These are phyloP conservation scores for Drosophila chauvacae DNA, from an alignment of 1,140 invertebrate species.

Conservation along the genomic window DNA sequence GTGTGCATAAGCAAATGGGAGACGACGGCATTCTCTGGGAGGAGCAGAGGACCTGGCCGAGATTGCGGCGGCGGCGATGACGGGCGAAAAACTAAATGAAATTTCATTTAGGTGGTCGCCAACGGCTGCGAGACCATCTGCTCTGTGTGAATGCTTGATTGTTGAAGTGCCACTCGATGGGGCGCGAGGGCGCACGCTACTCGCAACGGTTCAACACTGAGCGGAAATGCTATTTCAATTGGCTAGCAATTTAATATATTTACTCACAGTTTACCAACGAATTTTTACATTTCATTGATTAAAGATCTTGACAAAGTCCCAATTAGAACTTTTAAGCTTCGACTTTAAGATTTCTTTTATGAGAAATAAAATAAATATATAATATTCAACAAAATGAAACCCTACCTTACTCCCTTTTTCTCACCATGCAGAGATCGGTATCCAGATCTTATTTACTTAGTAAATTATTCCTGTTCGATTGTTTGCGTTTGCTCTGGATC, in stretches of 20 bases:
- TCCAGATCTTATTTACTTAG: constrained; percentile 77
- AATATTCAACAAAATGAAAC: neutral
- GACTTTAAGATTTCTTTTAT: neutral
- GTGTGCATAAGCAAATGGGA: constrained; percentile 73
- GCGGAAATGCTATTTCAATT: constrained; percentile 1
- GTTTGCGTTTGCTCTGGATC: constrained; percentile 81
- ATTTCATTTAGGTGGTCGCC: constrained; percentile 79
- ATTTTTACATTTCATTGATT: neutral
- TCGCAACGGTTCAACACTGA: constrained; percentile 41
- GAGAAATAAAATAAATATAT: neutral
- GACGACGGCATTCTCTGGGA: constrained; percentile 31
- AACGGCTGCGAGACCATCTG: constrained; percentile 70
- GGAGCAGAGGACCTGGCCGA: constrained; percentile 30
- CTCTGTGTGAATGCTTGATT: constrained; percentile 83
- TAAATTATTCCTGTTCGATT: constrained; percentile 83
- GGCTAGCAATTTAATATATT: neutral
- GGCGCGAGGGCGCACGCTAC: constrained; percentile 81
- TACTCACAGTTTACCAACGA: neutral
- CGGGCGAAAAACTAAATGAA: constrained; percentile 75
- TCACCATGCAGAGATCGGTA: constrained; percentile 27
- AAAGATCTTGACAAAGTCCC: neutral
- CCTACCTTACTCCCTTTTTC: neutral
- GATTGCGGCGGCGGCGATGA: constrained; percentile 73
- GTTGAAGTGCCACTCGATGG: constrained; percentile 80
- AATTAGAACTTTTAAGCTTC: neutral